Percentiles rank a stretch among this genome's conserved stretches.
Evolutionary conservation across 1,140 invertebrate genomes (phyloP).

Genomic region (Physella acuta): DNA sequence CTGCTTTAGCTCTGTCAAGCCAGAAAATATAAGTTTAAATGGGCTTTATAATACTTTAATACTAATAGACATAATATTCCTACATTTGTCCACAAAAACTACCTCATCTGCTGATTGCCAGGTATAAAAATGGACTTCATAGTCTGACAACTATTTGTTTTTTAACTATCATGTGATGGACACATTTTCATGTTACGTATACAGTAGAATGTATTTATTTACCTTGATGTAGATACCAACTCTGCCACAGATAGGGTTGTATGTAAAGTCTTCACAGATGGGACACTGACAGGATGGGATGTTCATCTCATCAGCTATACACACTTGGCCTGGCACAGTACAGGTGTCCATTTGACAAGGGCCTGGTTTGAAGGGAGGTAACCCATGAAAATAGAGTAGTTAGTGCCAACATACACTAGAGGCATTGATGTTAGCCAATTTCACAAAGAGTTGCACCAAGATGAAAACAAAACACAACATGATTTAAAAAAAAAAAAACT

Average conservation of each 20-base stretch:
- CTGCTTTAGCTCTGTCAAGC: no score
- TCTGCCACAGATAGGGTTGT: slow-evolving; percentile 1
- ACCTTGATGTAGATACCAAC: background rate
- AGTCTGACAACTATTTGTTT: no score
- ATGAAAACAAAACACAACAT: background rate
- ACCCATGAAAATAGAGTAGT: background rate
- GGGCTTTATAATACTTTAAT: no score
- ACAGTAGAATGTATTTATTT: no score
- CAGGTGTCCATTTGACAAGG: slow-evolving; percentile 10
- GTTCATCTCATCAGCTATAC: slow-evolving; percentile 6
- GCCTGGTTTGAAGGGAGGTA: slow-evolving; percentile 5
- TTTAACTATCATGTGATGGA: no score
- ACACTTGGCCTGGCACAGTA: slow-evolving; percentile 11
- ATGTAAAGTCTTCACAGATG: background rate
- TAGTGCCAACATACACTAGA: background rate
- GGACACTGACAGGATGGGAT: slow-evolving; percentile 9
- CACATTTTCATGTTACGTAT: no score
- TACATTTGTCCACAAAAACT: no score
- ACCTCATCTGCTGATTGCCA: no score
- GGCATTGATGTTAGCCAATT: background rate
- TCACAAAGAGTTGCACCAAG: background rate
- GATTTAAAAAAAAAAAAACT: background rate
- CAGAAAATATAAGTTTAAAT: no score
- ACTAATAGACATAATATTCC: no score
- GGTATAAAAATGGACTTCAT: no score